phyloP scores from a whole-genome alignment of 2,888 invertebrate species.

The Mythimna lalbum region DNA sequence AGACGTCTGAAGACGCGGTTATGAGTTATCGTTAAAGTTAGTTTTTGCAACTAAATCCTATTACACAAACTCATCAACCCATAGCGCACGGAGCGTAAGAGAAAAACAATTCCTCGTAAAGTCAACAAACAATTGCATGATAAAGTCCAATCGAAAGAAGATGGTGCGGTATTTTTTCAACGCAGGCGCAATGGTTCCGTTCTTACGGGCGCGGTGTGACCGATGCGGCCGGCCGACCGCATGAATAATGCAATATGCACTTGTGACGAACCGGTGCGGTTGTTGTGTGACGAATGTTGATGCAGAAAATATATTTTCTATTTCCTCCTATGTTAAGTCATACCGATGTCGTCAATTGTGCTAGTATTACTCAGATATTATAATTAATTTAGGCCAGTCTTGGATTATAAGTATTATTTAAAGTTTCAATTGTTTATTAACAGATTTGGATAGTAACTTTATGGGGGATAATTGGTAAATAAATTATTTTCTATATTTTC shows the following conservation, averaged over 20 bases:
- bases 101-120: slow-evolving; percentile 58
- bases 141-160: slow-evolving; percentile 56
- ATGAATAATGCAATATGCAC: slow-evolving; percentile 78
- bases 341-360: too few species aligned
- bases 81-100: slow-evolving; percentile 44
- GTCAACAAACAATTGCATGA: slow-evolving; percentile 63
- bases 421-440: too few species aligned
- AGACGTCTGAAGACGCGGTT: too few species aligned
- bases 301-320: too few species aligned
- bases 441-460: too few species aligned
- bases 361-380: too few species aligned
- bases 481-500: too few species aligned
- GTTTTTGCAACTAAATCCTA: neutral
- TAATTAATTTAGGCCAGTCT: too few species aligned
- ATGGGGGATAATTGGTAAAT: too few species aligned
- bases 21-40: too few species aligned
- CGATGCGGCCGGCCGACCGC: slow-evolving; percentile 72
- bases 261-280: slow-evolving; percentile 65
- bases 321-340: too few species aligned
- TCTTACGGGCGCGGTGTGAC: slow-evolving; percentile 73
- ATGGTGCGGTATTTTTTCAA: slow-evolving; percentile 67
- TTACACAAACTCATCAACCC: slow-evolving; percentile 15
- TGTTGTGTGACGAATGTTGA: slow-evolving; percentile 51
- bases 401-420: too few species aligned
- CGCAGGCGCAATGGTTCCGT: slow-evolving; percentile 63